Evolutionary conservation across 2,113 vertebrate species (phyloP).

Genomic region (Laterallus jamaicensis): DNA sequence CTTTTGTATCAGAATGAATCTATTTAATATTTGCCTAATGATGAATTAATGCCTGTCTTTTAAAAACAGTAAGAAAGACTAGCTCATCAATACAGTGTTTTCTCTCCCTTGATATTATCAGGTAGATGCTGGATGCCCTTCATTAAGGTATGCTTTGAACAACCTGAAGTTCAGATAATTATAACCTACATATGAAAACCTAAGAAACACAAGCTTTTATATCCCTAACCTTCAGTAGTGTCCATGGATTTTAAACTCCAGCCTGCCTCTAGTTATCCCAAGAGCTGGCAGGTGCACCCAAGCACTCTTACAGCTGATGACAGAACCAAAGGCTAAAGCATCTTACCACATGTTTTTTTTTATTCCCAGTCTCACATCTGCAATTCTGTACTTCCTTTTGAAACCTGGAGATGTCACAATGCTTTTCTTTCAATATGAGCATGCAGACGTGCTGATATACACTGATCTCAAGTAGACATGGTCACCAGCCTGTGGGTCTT

Average conservation of each 20-base stretch:
- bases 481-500: not conserved
- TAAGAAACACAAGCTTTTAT: not conserved
- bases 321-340: not conserved
- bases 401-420: not conserved
- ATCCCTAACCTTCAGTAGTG: not conserved
- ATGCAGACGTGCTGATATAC: not conserved
- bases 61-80: not conserved
- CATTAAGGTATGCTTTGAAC: not conserved
- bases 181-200: not conserved
- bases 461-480: not conserved
- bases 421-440: accelerated
- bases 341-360: not conserved
- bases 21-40: not conserved
- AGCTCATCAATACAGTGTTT: not conserved
- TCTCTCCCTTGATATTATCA: not conserved
- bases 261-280: not conserved
- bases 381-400: not conserved
- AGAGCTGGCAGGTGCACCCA: not conserved
- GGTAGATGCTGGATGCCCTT: not conserved
- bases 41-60: not conserved
- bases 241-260: not conserved
- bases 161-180: not conserved
- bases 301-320: not conserved
- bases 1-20: not conserved
- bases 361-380: not conserved